Evolutionary conservation across 2,888 invertebrate species (phyloP).

Genomic region (Ptychoptera albimana): DNA sequence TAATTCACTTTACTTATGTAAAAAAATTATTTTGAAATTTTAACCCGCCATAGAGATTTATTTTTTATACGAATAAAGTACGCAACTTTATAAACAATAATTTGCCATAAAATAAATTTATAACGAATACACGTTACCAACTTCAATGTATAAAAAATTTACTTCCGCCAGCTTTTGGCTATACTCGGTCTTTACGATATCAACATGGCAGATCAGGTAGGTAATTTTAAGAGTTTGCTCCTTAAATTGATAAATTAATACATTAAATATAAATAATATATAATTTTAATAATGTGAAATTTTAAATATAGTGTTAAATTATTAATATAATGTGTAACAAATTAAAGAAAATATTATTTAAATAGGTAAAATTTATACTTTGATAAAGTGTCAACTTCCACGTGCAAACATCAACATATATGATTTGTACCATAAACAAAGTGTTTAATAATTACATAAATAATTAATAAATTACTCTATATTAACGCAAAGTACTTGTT

Average conservation of each 20-base stretch:
- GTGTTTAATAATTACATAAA: too few relatives aligned
- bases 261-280: slow-evolving; percentile 5
- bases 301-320: background rate
- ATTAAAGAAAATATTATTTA: background rate
- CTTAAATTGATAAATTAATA: slow-evolving; percentile 6
- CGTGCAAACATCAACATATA: too few relatives aligned
- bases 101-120: background rate
- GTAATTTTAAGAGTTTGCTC: slow-evolving; percentile 18
- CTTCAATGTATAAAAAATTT: background rate
- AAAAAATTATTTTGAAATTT: too few relatives aligned
- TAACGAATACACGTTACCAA: background rate
- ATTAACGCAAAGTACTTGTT: background rate
- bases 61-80: background rate
- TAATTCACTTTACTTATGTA: too few relatives aligned
- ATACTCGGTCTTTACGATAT: slow-evolving; percentile 21
- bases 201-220: slow-evolving; percentile 75
- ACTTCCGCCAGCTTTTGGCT: background rate
- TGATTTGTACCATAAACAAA: too few relatives aligned
- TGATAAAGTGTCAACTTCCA: too few relatives aligned
- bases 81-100: background rate
- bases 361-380: background rate
- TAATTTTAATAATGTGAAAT: background rate
- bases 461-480: too few relatives aligned
- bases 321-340: background rate
- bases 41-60: background rate